Evolutionary conservation across 1,140 invertebrate species (phyloP), one percentile per base, ranked within the genome.

Genomic region (Ridgeia piscesae): DNA sequence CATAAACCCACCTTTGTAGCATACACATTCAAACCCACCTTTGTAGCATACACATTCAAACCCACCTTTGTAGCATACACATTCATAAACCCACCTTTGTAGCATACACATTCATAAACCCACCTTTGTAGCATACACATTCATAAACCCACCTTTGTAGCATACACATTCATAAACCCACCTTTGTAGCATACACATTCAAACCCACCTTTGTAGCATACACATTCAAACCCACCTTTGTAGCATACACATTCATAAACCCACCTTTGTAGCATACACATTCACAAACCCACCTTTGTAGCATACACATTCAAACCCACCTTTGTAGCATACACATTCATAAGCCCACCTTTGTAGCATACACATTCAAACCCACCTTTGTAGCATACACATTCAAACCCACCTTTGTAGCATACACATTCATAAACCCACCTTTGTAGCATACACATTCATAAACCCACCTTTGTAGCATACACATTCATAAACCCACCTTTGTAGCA

Each of bases 131-230:
- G 89, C 33, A 17, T 90, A 90, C 11, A 48, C 35, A 48, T 48
- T 35, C 50, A n/a, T n/a, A 88, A 48, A 8, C 89, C 92, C 93
- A 95, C 95, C 95, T 95, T 96, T 95, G 77, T n/a, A n/a, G n/a
- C n/a, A n/a, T n/a, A n/a, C n/a, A n/a, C n/a, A n/a, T n/a, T n/a
- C n/a, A n/a, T n/a, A n/a, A n/a, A n/a, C n/a, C n/a, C n/a, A 42
- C 11, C 42, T 42, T 11, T 34, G n/a, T 34, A 31, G 89, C 33
- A 17, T 90, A 90, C 11, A 48, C 35, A 48, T 48, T 35, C 50
- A 88, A 48, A 8, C 89, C 92, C 93, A 95, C 95, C 95, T 95
- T 96, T 95, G 77, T n/a, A n/a, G n/a, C n/a, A n/a, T n/a, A n/a
- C n/a, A n/a, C n/a, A n/a, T n/a, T n/a, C n/a, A n/a, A n/a, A n/a